Evolutionary conservation across 2,113 vertebrate species (phyloP).

Genomic region (Sardina pilchardus): DNA sequence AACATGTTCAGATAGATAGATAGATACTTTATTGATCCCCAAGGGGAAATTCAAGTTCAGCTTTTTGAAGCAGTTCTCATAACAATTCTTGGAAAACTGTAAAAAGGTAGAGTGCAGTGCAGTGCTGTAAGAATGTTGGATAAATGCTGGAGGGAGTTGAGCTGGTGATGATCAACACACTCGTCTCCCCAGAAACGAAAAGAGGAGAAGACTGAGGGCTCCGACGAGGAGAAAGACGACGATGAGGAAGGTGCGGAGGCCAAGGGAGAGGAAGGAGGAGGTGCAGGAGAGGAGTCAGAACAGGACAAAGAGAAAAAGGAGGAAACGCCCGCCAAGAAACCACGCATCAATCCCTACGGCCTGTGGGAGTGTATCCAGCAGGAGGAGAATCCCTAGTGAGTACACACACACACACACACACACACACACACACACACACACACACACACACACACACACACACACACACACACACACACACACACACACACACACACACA

Average conservation of each 20-base stretch:
- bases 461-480: no score
- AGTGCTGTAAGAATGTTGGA: no score
- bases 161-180: not conserved
- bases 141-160: no score
- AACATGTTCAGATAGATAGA: no score
- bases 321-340: slow-evolving; percentile 45
- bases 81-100: no score
- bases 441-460: not conserved
- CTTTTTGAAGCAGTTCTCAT: no score
- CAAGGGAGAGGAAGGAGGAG: slow-evolving; percentile 23
- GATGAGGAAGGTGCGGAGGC: slow-evolving; percentile 12
- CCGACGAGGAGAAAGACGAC: slow-evolving; percentile 49
- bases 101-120: no score
- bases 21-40: no score
- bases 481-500: not conserved
- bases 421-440: not conserved
- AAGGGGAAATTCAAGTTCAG: no score
- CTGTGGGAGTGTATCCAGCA: slow-evolving; percentile 81
- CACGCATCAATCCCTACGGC: slow-evolving; percentile 78
- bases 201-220: slow-evolving; percentile 39
- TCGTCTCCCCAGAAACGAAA: slow-evolving; percentile 63
- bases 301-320: slow-evolving; percentile 33
- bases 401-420: slow-evolving; percentile 29
- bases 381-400: slow-evolving; percentile 80
- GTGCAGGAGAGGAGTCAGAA: no score